These are phyloP conservation scores for Eupithecia vulgata DNA, from an alignment of 2,888 invertebrate species.

Conservation along the genomic window DNA sequence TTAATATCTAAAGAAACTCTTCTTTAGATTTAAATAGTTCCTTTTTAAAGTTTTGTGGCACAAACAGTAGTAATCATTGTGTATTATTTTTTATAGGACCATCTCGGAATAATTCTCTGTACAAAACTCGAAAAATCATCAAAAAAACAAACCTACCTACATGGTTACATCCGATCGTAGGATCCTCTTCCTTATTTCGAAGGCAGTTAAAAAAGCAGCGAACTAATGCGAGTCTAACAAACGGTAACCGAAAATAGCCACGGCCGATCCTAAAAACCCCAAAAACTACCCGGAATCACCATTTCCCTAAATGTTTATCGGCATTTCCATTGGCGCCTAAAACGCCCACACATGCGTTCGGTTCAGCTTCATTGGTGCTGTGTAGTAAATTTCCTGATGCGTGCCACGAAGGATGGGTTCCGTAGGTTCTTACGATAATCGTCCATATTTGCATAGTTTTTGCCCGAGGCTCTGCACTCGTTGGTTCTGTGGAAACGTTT, in stretches of 20 bases:
- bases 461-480: too few relatives aligned
- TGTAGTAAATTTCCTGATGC: background rate
- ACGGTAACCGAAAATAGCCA: background rate
- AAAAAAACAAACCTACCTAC: too few relatives aligned
- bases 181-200: background rate
- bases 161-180: background rate
- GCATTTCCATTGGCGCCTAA: background rate
- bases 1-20: too few relatives aligned
- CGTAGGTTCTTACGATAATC: background rate
- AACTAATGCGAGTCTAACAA: background rate
- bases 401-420: background rate
- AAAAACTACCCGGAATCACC: background rate
- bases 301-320: constrained; percentile 1
- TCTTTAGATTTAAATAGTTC: too few relatives aligned
- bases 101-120: too few relatives aligned
- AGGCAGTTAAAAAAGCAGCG: background rate
- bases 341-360: background rate
- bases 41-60: too few relatives aligned
- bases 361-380: background rate
- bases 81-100: too few relatives aligned
- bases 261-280: background rate
- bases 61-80: too few relatives aligned
- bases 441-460: too few relatives aligned
- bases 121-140: too few relatives aligned
- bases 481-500: too few relatives aligned